Base-by-base conservation (phyloP, 2,113 vertebrate species). In the Oreochromis spilurus region DNA sequence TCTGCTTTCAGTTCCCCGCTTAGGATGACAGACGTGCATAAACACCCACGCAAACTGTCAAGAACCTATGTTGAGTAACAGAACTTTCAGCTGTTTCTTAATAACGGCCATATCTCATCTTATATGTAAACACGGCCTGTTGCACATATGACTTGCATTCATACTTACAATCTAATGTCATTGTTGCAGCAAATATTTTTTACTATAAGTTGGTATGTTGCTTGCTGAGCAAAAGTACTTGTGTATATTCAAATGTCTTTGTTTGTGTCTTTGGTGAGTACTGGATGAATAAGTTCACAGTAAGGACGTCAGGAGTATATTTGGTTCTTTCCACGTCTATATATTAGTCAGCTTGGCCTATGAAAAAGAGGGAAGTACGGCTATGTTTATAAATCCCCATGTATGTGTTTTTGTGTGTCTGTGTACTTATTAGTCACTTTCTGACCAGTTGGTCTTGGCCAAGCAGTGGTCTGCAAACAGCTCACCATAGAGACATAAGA, bases 31-130 rank as follows among this genome's bases (percentile, higher is more conserved):
- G 16, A 54, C 26, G 38, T 29, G 21, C 40, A 52, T 48, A 13
- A 60, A 79, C 38, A 60, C 67, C 26, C 80, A 29, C 60, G 21
- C 82, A 65, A 50, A 79, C 48, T 82, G 83, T 53, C 77, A 85
- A 29, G 65, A 86, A 65, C 75, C 60, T 57, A 50, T 21, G 34
- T 52, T 87, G 77, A 78, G 83, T 31, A 82, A 89, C 82, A 77
- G 45, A 91, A 90, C 26, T 89, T 90, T 87, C 53, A 84, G 79
- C 45, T 45, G 34, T 93, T 91, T 90, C 86, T 60, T 67, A 86
- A 81, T 21, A 13, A 31, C 3, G 2, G 4, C 53, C 53, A 12
- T 45, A 7, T 82, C 52, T 53, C 3, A 53, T 38, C 83, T 40
- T 77, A 13, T 77, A 52, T 77, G 26, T 55, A 7, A 43, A 83